A percentile compares a stretch with the other conserved stretches of the same genome.
Conservation (phyloP, 2,797 vertebrate species). For the Danio tinwini region DNA sequence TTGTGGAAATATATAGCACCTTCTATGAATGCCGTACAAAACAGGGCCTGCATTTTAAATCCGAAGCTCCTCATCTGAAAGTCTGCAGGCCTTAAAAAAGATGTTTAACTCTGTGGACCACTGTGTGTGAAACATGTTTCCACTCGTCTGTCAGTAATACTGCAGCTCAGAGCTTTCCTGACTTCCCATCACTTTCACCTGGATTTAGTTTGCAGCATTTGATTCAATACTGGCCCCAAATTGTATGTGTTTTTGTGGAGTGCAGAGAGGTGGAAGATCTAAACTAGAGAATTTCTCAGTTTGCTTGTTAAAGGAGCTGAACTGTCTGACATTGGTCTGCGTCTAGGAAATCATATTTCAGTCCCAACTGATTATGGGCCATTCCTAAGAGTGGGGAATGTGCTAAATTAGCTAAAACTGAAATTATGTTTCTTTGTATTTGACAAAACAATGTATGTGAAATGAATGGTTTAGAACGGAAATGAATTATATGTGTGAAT, state of each 20-base stretch:
- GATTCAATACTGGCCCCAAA: neutral
- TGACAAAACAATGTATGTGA: neutral
- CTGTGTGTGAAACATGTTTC: neutral
- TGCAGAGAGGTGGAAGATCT: neutral
- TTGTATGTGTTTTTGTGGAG: conserved; percentile 2
- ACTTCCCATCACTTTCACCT: neutral
- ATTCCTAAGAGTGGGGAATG: neutral
- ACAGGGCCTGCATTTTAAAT: neutral
- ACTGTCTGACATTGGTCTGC: neutral
- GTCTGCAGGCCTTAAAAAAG: neutral
- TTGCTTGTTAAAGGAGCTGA: conserved; percentile 1
- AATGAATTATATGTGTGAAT: conserved; percentile 25
- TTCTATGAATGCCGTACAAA: neutral
- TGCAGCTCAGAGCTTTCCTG: neutral
- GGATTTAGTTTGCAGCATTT: neutral
- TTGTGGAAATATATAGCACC: neutral
- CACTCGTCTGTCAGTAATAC: neutral
- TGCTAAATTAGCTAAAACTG: neutral
- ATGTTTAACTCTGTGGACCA: neutral
- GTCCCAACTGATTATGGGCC: neutral
- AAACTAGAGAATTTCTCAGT: neutral
- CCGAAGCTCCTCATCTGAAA: neutral
- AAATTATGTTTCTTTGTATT: neutral
- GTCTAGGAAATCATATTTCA: neutral
- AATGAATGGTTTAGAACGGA: neutral